Base-by-base conservation (phyloP, 2,888 invertebrate species). In the Pammene fasciana region DNA sequence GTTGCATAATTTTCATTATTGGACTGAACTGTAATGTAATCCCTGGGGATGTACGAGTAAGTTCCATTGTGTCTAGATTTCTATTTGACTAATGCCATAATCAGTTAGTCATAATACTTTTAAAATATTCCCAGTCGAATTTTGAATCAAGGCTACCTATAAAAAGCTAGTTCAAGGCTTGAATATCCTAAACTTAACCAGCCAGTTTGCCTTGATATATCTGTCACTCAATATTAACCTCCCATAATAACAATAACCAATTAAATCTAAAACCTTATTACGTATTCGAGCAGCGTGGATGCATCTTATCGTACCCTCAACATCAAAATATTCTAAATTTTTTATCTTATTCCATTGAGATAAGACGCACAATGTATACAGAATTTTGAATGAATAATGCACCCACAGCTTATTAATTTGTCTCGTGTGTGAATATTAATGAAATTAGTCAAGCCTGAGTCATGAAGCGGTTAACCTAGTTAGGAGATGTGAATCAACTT, bases 401-500 rank as follows among this genome's bases (percentile, higher is more conserved):
- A 56, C 68, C 64, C 64, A 68, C 64, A 11, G 18, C 57, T 52
- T 57, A 57, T 50, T 59, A 57, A 57, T 26, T 45, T 52, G 36
- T 62, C 48, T 62, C 43, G 16, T 64, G 56, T 34, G 54, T 64
- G 68, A 68, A 68, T 67, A 67, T 68, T 50, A 48, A 68, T 56
- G 41, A 16, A 36, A 59, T 65, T 65, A 68, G 68, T 64, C 68
- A 65, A 67, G 43, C 14, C 43, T 38, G 36, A 10, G 52, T 59
- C 64, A 52, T 52, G 48, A 26, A 36, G 48, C 46, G 45, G 45
- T 59, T 68, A 57, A 68, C 64, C 68, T 26, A 68, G 57, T 68
- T 65, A 48, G 45, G 52, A 59, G 68, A 57, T 50, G 68, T 68
- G 68, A 68, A 52, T 68, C 64, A 68, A 18, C 59, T 34, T 45